Evolutionary conservation across 2,113 vertebrate genomes (phyloP).

Genomic region (Regulus satrapa): DNA sequence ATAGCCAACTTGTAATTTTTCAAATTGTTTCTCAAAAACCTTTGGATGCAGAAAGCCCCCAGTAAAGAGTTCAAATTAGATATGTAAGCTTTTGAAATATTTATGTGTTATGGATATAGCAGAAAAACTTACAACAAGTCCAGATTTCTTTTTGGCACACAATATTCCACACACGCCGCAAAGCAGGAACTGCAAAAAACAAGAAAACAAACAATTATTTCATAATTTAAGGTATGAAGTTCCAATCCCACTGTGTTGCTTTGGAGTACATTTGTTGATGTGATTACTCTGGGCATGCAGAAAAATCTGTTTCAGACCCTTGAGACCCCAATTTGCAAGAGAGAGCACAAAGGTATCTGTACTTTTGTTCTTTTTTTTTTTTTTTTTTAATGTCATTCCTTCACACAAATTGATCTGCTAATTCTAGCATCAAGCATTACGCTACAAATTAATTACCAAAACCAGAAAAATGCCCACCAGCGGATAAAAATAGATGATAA

Average conservation of each 20-base stretch:
- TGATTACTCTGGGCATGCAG: not conserved
- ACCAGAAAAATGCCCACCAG: not conserved
- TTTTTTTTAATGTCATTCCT: not conserved
- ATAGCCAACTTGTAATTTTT: not conserved
- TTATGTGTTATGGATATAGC: not conserved
- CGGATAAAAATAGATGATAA: not conserved
- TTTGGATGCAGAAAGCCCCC: not conserved
- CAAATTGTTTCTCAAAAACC: not conserved
- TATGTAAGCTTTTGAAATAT: conserved; percentile 8
- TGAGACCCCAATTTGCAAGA: not conserved
- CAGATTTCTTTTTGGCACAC: conserved; percentile 95
- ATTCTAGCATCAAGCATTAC: not conserved
- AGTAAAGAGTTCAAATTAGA: not conserved
- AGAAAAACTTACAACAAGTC: conserved; percentile 89
- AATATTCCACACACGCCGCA: conserved; percentile 94
- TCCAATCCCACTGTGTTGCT: not conserved
- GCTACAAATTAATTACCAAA: not conserved
- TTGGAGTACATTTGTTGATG: not conserved
- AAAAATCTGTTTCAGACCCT: not conserved
- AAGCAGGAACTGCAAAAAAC: conserved; percentile 86
- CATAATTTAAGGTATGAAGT: not conserved
- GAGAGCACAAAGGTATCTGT: not conserved
- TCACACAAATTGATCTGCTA: not conserved
- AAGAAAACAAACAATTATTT: not conserved
- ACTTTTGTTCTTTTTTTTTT: no score